These are phyloP conservation scores for Chaetodon trifasciatus DNA, from an alignment of 2,797 vertebrate species.

Conservation along the genomic window DNA sequence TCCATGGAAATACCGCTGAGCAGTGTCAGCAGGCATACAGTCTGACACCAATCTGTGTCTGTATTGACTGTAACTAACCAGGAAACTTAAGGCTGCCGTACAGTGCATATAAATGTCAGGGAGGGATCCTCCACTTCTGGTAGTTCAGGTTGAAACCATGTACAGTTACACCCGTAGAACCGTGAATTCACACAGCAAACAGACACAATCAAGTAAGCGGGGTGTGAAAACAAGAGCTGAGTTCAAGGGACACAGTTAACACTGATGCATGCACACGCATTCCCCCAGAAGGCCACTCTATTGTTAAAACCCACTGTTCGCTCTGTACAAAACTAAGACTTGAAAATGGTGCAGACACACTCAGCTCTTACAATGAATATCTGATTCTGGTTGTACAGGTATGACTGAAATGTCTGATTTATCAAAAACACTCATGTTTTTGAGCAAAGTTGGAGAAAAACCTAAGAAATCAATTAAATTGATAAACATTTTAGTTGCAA, in stretches of 20 bases:
- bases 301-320: conserved; percentile 12
- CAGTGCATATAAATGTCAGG: neutral
- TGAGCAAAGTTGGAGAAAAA: neutral
- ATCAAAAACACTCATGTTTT: neutral
- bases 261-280: conserved; percentile 5
- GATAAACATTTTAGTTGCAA: conserved; percentile 21
- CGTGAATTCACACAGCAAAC: neutral
- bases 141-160: too few species aligned
- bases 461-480: neutral
- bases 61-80: neutral
- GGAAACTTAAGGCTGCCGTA: neutral
- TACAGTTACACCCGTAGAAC: neutral
- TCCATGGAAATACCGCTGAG: neutral
- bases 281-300: neutral
- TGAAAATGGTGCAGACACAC: neutral
- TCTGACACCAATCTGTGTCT: neutral
- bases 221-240: neutral
- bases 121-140: neutral
- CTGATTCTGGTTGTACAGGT: neutral
- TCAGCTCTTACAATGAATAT: conserved; percentile 8
- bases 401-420: neutral
- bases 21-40: neutral
- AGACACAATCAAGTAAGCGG: neutral
- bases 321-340: neutral
- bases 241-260: neutral